Evolutionary conservation across 2,797 vertebrate species (phyloP).

Genomic region (Hippopotamyrus pictus): DNA sequence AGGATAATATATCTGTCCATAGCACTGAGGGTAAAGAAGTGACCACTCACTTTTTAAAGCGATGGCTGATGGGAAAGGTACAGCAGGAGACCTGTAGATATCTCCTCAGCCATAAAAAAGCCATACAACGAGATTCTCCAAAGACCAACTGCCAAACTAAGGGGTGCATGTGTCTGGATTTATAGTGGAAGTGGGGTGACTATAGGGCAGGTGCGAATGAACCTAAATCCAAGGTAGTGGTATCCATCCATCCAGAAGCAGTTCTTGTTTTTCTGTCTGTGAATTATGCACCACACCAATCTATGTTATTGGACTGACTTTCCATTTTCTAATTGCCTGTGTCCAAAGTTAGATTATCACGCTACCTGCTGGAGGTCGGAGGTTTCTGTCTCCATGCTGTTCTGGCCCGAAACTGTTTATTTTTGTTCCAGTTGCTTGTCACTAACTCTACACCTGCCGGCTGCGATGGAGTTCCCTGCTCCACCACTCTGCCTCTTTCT

Average conservation of each 20-base stretch:
- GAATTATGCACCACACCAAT: not conserved
- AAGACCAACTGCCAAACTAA: not conserved
- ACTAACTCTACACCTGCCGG: not conserved
- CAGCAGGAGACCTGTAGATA: slow-evolving; percentile 12
- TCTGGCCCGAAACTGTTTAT: not conserved
- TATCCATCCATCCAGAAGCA: not conserved
- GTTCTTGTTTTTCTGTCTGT: not conserved
- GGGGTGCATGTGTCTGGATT: not conserved
- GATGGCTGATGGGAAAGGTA: not conserved
- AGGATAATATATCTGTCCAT: not conserved
- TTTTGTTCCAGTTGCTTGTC: not conserved
- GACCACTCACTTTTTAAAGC: not conserved
- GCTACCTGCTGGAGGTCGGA: not conserved
- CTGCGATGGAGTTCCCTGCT: not conserved
- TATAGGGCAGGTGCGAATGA: not conserved
- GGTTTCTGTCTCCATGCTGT: not conserved
- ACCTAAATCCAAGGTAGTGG: not conserved
- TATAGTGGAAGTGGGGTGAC: not conserved
- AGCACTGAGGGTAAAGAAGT: slow-evolving; percentile 10
- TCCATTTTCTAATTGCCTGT: not conserved
- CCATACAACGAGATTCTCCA: not conserved
- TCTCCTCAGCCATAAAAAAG: not conserved
- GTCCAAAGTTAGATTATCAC: not conserved
- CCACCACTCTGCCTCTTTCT: not conserved
- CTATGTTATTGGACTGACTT: not conserved